phyloP scores from a whole-genome alignment of 2,888 invertebrate species.

The Tipula unca region DNA sequence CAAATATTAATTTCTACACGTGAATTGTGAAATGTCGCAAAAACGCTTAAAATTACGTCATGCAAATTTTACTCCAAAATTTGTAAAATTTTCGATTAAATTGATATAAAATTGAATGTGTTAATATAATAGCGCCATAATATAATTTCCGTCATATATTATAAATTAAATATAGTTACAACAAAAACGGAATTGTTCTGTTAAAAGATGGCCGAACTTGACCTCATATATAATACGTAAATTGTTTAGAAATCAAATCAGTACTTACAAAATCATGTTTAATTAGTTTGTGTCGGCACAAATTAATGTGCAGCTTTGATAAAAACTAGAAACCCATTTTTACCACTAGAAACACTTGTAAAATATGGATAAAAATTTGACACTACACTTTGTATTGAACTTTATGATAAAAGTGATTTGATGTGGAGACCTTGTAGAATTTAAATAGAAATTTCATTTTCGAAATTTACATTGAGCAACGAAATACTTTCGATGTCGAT shows the following conservation, averaged over 20 bases:
- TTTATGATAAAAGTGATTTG: constrained; percentile 8
- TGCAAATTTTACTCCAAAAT: neutral
- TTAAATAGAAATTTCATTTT: neutral
- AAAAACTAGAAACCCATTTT: constrained; percentile 68
- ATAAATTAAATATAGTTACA: neutral
- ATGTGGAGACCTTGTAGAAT: constrained; percentile 18
- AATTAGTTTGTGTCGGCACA: constrained; percentile 47
- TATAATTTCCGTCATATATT: neutral
- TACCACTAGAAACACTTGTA: constrained; percentile 39
- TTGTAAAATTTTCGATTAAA: neutral
- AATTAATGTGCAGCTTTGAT: constrained; percentile 53
- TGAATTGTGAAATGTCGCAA: neutral
- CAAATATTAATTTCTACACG: neutral
- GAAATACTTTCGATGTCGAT: neutral
- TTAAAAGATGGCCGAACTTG: neutral
- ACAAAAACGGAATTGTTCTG: neutral
- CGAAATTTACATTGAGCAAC: neutral
- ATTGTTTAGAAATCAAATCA: neutral
- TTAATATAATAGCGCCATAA: neutral
- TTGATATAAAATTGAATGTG: neutral
- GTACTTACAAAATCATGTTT: constrained; percentile 17
- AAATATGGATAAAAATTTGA: neutral
- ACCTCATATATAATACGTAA: neutral
- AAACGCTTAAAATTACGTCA: neutral
- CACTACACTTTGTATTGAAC: neutral